phyloP scores from a whole-genome alignment of 35 echinoderm and acorn worm genomes.

The Diadema setosum region DNA sequence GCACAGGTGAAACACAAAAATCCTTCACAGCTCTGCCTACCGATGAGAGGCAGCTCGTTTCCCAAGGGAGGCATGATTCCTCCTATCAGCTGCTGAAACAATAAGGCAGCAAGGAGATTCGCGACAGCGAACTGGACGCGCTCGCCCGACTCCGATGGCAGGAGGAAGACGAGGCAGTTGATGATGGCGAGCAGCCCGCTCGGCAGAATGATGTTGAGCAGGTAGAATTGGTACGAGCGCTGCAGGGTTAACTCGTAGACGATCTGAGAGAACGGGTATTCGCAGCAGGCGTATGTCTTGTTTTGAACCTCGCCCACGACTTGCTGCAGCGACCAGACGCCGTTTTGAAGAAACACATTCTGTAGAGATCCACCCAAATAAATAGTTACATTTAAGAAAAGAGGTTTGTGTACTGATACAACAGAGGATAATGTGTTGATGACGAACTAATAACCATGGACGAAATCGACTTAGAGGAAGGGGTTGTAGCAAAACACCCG shows the following conservation, averaged over 20 bases:
- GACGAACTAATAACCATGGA: too few species aligned
- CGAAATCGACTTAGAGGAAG: too few species aligned
- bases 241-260: neutral
- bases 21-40: too few species aligned
- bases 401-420: too few species aligned
- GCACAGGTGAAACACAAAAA: too few species aligned
- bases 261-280: neutral
- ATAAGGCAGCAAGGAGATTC: neutral
- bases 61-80: neutral
- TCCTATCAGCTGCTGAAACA: neutral
- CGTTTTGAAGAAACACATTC: neutral
- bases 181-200: neutral
- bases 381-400: too few species aligned
- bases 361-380: neutral
- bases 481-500: too few species aligned
- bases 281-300: neutral
- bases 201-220: neutral
- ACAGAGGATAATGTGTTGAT: too few species aligned
- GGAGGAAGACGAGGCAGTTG: neutral
- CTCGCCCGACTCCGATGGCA: neutral
- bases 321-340: neutral
- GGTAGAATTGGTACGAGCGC: neutral
- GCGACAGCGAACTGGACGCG: neutral
- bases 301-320: neutral
- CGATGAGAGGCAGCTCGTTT: neutral